A percentile compares a stretch with the other conserved stretches of the same genome.
Conservation (phyloP, 2,797 vertebrate species). For the Chaunax sp. region DNA sequence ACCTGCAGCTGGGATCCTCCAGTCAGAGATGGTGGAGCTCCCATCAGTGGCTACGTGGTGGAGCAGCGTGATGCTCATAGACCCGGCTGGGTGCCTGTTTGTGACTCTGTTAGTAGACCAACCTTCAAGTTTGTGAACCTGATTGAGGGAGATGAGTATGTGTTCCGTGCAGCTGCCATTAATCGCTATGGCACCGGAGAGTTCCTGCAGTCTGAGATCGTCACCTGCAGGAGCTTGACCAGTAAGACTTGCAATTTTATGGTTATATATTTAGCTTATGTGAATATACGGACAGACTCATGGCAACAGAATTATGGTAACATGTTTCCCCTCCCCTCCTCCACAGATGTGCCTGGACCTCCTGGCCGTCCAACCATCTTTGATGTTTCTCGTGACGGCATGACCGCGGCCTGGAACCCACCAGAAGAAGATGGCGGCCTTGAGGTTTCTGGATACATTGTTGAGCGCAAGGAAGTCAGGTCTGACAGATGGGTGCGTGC, state of each 20-base stretch:
- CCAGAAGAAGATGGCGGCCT: slow-evolving; percentile 97
- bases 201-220: slow-evolving; percentile 93
- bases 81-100: slow-evolving; percentile 96
- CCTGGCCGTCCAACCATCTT: slow-evolving; percentile 93
- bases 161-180: slow-evolving; percentile 95
- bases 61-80: slow-evolving; percentile 98
- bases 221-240: slow-evolving; percentile 93
- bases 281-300: not conserved
- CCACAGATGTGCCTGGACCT: slow-evolving; percentile 91
- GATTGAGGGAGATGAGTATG: slow-evolving; percentile 94
- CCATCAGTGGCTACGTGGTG: slow-evolving; percentile 92
- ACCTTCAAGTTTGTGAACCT: slow-evolving; percentile 93
- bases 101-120: slow-evolving; percentile 93
- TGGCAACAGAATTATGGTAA: slow-evolving; percentile 7
- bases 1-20: slow-evolving; percentile 95
- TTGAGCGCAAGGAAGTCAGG: slow-evolving; percentile 98
- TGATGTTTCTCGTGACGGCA: slow-evolving; percentile 96
- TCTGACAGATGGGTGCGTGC: slow-evolving; percentile 96
- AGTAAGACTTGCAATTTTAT: slow-evolving; percentile 83
- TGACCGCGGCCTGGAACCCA: slow-evolving; percentile 97
- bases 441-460: slow-evolving; percentile 94
- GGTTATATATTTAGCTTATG: not conserved
- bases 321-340: not conserved
- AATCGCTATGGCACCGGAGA: slow-evolving; percentile 97
- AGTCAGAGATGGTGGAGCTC: slow-evolving; percentile 92